Evolutionary conservation across 2,888 invertebrate genomes (phyloP), one percentile per base, ranked within the genome.

Genomic region (Pogonocherus hispidulus): DNA sequence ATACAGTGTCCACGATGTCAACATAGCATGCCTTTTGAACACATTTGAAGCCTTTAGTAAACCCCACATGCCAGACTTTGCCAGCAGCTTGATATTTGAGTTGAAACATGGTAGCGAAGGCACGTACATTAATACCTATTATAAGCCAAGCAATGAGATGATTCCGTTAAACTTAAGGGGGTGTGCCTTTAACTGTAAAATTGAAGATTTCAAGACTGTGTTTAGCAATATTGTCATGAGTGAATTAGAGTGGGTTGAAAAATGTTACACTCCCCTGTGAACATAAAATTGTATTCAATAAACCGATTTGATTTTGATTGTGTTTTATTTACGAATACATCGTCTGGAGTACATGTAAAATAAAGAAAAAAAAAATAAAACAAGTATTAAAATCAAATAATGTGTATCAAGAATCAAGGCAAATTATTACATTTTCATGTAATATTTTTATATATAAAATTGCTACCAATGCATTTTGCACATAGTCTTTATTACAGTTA

Each of bases 21-120:
- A 68, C 49, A 32, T 67, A n/a, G 63, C 56, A 19, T 63, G 67
- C 18, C 46, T 67, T 2, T 22, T 67, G n/a, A 51, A 27, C 9
- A 51, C 67, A 5, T 67, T 67, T 3, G 27, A 44, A 6, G 27
- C 51, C 8, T 55, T 52, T 5, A 20, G 11, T 35, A 37, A n/a
- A 16, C 57, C 37, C 9, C 49, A 55, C 16, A 41, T 54, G 9
- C 68, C 54, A 16, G 47, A 47, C 8, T 65, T 69, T 22, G 69
- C 69, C 16, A 66, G 66, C 20, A 63, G 57, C 47, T 19, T 66
- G 22, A 59, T 63, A 6, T 63, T 69, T 20, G 69, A 69, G 51
- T 54, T 66, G 37, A 56, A 47, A 16, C 11, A 59, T 18, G 49
- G 37, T 9, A 22, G 22, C 9, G 37, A 44, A 14, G 14, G 3